Percentiles rank a stretch among this genome's conserved stretches.
These are phyloP conservation scores for Callopanchax toddi DNA, from an alignment of 2,113 vertebrate species.

Conservation along the genomic window DNA sequence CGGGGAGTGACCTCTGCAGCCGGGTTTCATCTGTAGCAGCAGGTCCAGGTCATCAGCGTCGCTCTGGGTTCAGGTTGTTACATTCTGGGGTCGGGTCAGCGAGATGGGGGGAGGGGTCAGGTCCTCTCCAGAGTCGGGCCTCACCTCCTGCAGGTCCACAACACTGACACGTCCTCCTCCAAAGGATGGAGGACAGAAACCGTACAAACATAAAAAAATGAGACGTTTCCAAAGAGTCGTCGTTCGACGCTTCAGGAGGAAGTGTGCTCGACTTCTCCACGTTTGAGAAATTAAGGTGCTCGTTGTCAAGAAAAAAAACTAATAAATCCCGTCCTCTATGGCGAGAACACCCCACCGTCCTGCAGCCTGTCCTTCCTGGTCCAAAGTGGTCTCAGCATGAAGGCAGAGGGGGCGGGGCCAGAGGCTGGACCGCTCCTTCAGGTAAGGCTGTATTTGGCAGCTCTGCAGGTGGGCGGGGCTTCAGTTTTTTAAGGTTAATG, in stretches of 20 bases:
- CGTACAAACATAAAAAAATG: constrained; percentile 65
- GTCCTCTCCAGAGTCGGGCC: constrained; percentile 8
- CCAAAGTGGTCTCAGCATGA: constrained; percentile 36
- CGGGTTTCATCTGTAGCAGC: constrained; percentile 63
- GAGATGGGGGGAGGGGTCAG: background rate
- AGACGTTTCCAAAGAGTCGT: constrained; percentile 2
- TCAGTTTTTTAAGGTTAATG: constrained; percentile 82
- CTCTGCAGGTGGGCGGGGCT: constrained; percentile 38
- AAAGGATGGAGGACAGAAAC: constrained; percentile 34
- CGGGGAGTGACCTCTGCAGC: constrained; percentile 25
- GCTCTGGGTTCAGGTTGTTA: constrained; percentile 65
- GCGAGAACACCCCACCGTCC: constrained; percentile 7
- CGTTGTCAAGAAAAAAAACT: constrained; percentile 63
- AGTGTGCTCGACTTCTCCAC: constrained; percentile 52
- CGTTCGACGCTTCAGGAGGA: constrained; percentile 36
- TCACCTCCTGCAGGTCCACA: constrained; percentile 66
- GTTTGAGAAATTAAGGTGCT: constrained; percentile 79
- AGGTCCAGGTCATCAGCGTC: constrained; percentile 34
- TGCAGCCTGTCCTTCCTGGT: constrained; percentile 42
- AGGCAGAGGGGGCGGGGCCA: constrained; percentile 47
- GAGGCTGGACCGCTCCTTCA: constrained; percentile 30
- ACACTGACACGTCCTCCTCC: constrained; percentile 37
- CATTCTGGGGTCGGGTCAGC: constrained; percentile 73
- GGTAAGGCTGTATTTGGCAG: constrained; percentile 65
- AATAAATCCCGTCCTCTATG: constrained; percentile 54